Conservation (phyloP, 2,797 vertebrate species). For the Sus cebifrons region DNA sequence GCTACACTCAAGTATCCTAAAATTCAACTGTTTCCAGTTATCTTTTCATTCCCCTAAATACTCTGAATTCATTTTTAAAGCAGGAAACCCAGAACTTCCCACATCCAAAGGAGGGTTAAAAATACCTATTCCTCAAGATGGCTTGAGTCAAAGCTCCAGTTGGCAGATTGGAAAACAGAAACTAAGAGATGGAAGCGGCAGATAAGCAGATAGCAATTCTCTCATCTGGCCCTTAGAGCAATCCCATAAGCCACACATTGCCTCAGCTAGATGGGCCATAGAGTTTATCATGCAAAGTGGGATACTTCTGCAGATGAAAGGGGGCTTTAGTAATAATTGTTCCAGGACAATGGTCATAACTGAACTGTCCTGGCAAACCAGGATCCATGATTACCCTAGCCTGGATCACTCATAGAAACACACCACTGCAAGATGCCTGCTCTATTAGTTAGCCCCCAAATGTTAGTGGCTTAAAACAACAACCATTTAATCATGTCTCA, state of each 20-base stretch:
- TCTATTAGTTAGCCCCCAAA: not conserved
- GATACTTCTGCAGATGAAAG: not conserved
- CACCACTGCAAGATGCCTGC: not conserved
- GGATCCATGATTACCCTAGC: not conserved
- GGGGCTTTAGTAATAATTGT: not conserved
- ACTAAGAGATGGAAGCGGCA: constrained; percentile 34
- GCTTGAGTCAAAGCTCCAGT: constrained; percentile 36
- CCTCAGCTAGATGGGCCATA: not conserved
- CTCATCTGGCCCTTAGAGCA: constrained; percentile 45
- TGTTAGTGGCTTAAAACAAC: constrained; percentile 33
- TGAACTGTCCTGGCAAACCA: constrained; percentile 11
- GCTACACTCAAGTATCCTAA: constrained; percentile 70
- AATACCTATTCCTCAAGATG: constrained; percentile 65
- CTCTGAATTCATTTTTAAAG: constrained; percentile 72
- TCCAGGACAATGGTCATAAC: not conserved
- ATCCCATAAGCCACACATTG: not conserved
- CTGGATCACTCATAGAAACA: constrained; percentile 28
- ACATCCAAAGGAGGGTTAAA: constrained; percentile 57
- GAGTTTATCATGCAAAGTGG: not conserved
- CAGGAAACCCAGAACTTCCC: constrained; percentile 64
- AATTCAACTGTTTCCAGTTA: constrained; percentile 68
- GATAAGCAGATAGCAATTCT: constrained; percentile 54
- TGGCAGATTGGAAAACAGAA: constrained; percentile 60
- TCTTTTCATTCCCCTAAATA: constrained; percentile 71
- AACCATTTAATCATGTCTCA: not conserved